Base-by-base conservation (phyloP, 2,797 vertebrate genomes). In the Aplochiton taeniatus region DNA sequence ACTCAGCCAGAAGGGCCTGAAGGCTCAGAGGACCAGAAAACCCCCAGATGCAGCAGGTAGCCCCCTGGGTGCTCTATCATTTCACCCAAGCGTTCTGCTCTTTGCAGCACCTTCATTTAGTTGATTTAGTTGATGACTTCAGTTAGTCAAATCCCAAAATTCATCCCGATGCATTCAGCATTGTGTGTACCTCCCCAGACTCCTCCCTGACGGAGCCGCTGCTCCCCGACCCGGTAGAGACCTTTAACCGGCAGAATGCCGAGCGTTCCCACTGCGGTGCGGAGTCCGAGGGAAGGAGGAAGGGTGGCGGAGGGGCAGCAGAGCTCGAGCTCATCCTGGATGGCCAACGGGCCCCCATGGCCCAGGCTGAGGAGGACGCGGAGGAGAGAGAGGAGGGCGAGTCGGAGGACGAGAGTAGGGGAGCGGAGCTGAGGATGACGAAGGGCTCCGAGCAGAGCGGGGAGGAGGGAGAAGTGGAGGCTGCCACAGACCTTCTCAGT, bases 211-310 rank as follows among this genome's bases (percentile, higher is more conserved):
- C 79, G 18, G 88, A 76, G 44, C 83, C 89, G 0, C 82, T 68
- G 45, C 88, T 74, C 61, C 91, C 87, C 58, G 89, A 92, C 73
- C 89, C 92, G 45, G 73, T 96, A 63, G 87, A 93, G 63, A 90
- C 94, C 54, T 91, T 94, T 78, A 95, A 95, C 88, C 80, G 90
- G 80, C 92, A 96, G 89, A 96, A 96, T 86, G 19, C 70, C 1
- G 85, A 87, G 59, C 72, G 83, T 69, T 90, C 74, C 55, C 77
- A 83, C 14, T 75, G 70, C 63, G 81, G 72, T 13, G 1, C 55
- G 0, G 84, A 84, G 19, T 65, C 72, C 0, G 84, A 80, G 10
- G 52, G 13, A 1, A 12, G 14, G 1, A 44, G 70, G 75, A 54
- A 66, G 17, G 65, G 56, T 17, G 48, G 65, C 54, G 43, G 31